These are phyloP conservation scores for Machimus rusticus DNA, from an alignment of 2,888 invertebrate genomes.

Conservation along the genomic window DNA sequence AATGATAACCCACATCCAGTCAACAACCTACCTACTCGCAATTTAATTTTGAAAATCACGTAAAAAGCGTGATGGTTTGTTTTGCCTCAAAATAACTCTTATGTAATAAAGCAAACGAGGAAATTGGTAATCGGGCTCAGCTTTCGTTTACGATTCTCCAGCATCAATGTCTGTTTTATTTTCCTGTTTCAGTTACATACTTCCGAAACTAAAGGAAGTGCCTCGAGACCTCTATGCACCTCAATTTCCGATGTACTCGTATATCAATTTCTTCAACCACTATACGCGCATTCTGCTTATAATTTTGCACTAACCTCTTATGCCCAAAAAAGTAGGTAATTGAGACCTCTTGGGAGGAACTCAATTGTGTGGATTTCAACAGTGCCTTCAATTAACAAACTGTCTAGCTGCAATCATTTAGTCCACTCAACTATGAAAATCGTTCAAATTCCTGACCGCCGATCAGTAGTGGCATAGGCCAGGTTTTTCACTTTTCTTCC, in stretches of 20 bases:
- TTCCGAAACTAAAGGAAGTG: not conserved
- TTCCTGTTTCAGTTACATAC: not conserved
- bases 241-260: not conserved
- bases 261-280: not conserved
- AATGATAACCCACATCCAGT: not conserved
- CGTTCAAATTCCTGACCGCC: not conserved
- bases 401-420: not conserved
- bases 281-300: not conserved
- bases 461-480: not conserved
- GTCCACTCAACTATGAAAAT: slow-evolving; percentile 21
- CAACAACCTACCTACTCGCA: not conserved
- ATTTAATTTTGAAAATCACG: not conserved
- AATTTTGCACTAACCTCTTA: not conserved
- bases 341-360: not conserved
- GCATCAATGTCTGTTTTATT: not conserved
- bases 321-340: not conserved
- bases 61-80: not conserved
- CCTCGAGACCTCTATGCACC: not conserved
- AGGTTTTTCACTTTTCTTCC: not conserved
- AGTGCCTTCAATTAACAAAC: not conserved
- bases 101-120: not conserved
- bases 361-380: not conserved
- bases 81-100: not conserved
- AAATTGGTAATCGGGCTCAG: not conserved
- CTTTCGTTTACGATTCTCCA: not conserved